Evolutionary conservation across 2,797 vertebrate genomes (phyloP).

Genomic region (Betta splendens): DNA sequence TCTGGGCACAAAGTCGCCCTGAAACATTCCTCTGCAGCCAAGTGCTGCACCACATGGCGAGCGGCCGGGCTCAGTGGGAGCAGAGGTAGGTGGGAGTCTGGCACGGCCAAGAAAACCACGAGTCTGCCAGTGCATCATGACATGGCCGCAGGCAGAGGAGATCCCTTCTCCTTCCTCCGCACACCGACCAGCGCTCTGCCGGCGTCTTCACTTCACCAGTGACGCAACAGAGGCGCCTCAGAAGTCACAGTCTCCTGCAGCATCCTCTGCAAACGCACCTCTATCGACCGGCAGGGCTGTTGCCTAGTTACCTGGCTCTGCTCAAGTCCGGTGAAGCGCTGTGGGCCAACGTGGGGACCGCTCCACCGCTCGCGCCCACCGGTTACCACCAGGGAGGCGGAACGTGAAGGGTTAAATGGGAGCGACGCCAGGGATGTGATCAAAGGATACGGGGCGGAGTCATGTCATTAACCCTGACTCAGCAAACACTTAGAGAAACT

Average conservation of each 20-base stretch:
- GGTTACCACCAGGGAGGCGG: conserved; percentile 31
- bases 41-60: conserved; percentile 58
- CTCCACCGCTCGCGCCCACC: conserved; percentile 55
- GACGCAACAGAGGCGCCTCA: conserved; percentile 58
- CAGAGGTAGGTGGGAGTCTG: conserved; percentile 47
- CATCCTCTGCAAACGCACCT: conserved; percentile 64
- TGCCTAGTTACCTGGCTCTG: conserved; percentile 81
- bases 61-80: conserved; percentile 58
- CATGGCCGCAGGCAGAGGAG: conserved; percentile 24
- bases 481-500: too few relatives aligned
- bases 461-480: too few relatives aligned
- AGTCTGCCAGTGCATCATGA: conserved; percentile 30
- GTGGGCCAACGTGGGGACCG: conserved; percentile 58
- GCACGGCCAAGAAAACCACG: conserved; percentile 56
- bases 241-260: conserved; percentile 62
- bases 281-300: conserved; percentile 65
- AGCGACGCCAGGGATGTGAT: too few relatives aligned
- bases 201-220: conserved; percentile 24
- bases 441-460: too few relatives aligned
- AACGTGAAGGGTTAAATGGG: conserved; percentile 29
- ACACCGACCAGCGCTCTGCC: conserved; percentile 20
- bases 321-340: conserved; percentile 59
- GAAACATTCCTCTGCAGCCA: conserved; percentile 28
- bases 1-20: conserved; percentile 58
- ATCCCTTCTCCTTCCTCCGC: conserved; percentile 24